Conservation (phyloP, 2,113 vertebrate species). For the Halichoeres trimaculatus region DNA sequence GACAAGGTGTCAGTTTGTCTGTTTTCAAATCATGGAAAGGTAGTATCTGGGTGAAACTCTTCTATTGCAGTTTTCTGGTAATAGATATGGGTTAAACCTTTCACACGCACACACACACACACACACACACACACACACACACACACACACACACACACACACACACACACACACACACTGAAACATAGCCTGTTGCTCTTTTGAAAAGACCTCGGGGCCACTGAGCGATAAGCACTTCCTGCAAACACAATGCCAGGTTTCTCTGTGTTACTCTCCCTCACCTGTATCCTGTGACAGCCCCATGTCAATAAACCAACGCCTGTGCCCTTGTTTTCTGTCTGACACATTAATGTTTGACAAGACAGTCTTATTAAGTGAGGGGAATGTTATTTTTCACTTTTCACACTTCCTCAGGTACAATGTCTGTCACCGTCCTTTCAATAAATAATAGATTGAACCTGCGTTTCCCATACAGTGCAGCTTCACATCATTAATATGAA, state of each 20-base stretch:
- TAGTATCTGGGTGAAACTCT: slow-evolving; percentile 33
- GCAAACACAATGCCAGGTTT: slow-evolving; percentile 72
- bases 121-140: too few species aligned
- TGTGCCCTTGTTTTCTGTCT: slow-evolving; percentile 70
- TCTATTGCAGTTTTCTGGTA: slow-evolving; percentile 41
- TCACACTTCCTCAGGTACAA: slow-evolving; percentile 67
- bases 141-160: slow-evolving; percentile 16
- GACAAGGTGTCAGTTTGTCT: slow-evolving; percentile 11
- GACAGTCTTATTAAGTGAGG: slow-evolving; percentile 71
- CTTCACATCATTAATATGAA: slow-evolving; percentile 75
- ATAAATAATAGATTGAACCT: slow-evolving; percentile 72
- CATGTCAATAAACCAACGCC: slow-evolving; percentile 67
- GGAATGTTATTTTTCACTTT: slow-evolving; percentile 66
- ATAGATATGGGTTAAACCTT: slow-evolving; percentile 51
- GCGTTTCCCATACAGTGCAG: slow-evolving; percentile 57
- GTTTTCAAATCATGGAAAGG: slow-evolving; percentile 21
- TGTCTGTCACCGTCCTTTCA: slow-evolving; percentile 74
- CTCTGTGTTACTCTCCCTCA: slow-evolving; percentile 50
- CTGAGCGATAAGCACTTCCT: slow-evolving; percentile 74
- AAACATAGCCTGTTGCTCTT: slow-evolving; percentile 66
- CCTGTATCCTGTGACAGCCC: slow-evolving; percentile 71
- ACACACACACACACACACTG: slow-evolving; percentile 22
- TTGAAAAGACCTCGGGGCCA: slow-evolving; percentile 66
- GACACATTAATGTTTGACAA: slow-evolving; percentile 79
- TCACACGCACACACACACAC: slow-evolving; percentile 2